Base-by-base conservation (phyloP, 2,113 vertebrate genomes). In the Neolamprologus sp. region DNA sequence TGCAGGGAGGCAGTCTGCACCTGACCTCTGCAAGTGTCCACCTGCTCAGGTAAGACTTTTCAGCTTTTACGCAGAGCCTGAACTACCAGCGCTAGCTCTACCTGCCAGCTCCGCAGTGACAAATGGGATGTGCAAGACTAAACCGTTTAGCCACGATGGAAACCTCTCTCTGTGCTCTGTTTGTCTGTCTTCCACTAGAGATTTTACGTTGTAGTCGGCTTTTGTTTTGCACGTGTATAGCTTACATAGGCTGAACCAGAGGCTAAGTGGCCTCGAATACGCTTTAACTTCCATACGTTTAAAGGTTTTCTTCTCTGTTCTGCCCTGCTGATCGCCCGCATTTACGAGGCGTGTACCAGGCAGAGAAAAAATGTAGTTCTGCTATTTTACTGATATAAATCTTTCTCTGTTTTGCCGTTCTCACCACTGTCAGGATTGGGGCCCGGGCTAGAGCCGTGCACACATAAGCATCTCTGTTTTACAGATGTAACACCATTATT, bases 41-140 rank as follows among this genome's bases (percentile, higher is more conserved):
- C 83, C 88, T 91, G 54, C 28, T 21, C 83, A 93, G 92, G 92
- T 93, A 93, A 85, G 91, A 90, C 82, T 3, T 82, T 28, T 87
- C 55, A 86, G 73, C 89, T 83, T 65, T 81, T 79, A 23, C 31
- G 49, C 35, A 53, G 63, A 71, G 33, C 45, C 23, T 26, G 35
- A 89, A 63, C 58, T 84, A 73, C 45, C 55, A 12, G 31, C n/a
- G 3, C 57, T 35, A 33, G 14, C 21, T 33, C 31, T 37, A n/a
- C 58, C 58, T 63, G 60, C 60, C 60, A 37, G 33, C 19, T 37
- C 40, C 13, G 16, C 19, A 53, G 19, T 78, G 45, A 84, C 35
- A 80, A 57, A 68, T 7, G 16, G 54, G 51, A 79, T 82, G 40
- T 35, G 49, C 16, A 40, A 51, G 35, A 71, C 5, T 71, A 0